Percentiles rank a stretch among this genome's conserved stretches.
Evolutionary conservation across 2,113 vertebrate species (phyloP).

Genomic region (Deroptyus accipitrinus): DNA sequence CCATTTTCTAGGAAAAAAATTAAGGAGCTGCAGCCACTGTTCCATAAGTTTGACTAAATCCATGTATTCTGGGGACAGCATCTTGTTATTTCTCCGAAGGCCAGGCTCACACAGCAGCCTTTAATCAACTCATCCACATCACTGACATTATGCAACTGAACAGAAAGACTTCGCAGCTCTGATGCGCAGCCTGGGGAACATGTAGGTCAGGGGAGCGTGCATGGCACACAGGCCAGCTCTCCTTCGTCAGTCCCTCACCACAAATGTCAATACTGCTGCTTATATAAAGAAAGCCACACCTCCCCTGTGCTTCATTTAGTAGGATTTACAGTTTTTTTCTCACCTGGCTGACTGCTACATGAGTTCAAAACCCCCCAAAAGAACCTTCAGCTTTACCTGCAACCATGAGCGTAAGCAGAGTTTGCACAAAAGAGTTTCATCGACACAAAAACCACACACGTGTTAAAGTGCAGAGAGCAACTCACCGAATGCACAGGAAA

Average conservation of each 20-base stretch:
- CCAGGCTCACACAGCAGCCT: background rate
- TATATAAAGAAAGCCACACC: background rate
- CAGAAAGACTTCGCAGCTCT: background rate
- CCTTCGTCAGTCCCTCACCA: fast-evolving
- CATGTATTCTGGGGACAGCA: background rate
- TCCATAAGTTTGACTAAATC: background rate
- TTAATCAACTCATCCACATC: slow-evolving; percentile 14
- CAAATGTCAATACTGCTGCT: fast-evolving
- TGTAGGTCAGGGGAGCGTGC: background rate
- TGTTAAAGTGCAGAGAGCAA: slow-evolving; percentile 34
- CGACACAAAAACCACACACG: background rate
- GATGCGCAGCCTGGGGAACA: background rate
- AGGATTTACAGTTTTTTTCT: background rate
- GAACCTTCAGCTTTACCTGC: background rate
- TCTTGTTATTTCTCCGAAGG: background rate
- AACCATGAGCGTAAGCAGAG: background rate
- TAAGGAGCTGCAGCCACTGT: background rate
- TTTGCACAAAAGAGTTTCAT: background rate
- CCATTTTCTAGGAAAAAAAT: background rate
- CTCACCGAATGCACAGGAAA: slow-evolving; percentile 96
- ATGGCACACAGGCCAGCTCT: background rate
- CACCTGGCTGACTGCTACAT: background rate
- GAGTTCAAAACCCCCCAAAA: background rate
- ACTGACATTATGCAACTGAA: background rate
- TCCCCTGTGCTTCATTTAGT: background rate